phyloP scores from a whole-genome alignment of 2,797 vertebrate species.

The Peromyscus melanophrys region DNA sequence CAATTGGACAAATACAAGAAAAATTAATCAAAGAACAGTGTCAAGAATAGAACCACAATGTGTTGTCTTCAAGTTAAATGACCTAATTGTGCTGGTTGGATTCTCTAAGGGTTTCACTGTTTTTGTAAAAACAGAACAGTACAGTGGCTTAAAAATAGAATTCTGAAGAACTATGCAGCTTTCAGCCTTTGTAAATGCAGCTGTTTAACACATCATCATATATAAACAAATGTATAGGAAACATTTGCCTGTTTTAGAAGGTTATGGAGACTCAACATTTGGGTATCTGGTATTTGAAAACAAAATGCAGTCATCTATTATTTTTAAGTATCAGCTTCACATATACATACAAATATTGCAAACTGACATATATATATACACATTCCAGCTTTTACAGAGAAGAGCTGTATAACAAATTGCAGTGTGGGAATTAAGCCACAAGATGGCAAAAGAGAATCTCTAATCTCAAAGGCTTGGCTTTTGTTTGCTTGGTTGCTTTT shows the following conservation, averaged over 20 bases:
- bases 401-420: slow-evolving; percentile 34
- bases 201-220: background rate
- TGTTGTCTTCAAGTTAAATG: background rate
- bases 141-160: background rate
- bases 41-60: background rate
- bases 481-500: background rate
- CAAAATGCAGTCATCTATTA: slow-evolving; percentile 50
- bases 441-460: slow-evolving; percentile 70
- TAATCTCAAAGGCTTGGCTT: background rate
- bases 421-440: slow-evolving; percentile 63
- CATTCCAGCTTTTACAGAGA: background rate
- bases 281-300: slow-evolving; percentile 43
- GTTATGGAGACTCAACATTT: slow-evolving; percentile 23
- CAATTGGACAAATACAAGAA: background rate
- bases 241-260: slow-evolving; percentile 38
- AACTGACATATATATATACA: background rate
- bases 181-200: slow-evolving; percentile 24
- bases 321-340: slow-evolving; percentile 55
- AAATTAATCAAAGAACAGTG: background rate
- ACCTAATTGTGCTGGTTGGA: background rate
- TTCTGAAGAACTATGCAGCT: background rate
- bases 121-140: background rate
- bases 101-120: background rate
- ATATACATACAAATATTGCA: background rate
- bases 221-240: background rate